Base-by-base conservation (phyloP, 2,113 vertebrate genomes). In the Chaetops frenatus region DNA sequence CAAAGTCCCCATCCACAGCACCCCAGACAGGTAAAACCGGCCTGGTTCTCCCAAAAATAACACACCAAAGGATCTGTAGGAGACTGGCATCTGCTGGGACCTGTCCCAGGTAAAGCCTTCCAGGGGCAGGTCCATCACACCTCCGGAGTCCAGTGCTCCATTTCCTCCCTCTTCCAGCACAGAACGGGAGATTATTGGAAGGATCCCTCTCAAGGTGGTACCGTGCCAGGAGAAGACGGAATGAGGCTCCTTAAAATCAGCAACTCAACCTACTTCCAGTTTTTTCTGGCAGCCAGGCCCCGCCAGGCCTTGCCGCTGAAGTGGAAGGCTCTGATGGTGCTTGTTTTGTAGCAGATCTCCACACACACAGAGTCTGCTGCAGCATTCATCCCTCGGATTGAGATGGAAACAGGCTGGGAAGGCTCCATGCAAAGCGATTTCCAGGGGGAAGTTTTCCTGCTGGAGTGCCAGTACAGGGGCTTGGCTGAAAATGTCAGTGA, bases 261-360 rank as follows among this genome's bases (percentile, higher is more conserved):
- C 65, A 48, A 40, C 28, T 35, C 76, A 45, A 33, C 12, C 57
- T 28, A 42, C 14, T 57, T 61, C 22, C 47, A 38, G 31, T 21
- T 38, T 79, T 28, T 82, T 79, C 61, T 13, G 31, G 80, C 70
- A 81, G 65, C 40, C 1, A 0, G 10, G 31, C 24, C 24, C n/a
- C 0, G 7, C 2, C 3, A 38, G 62, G 38, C 36, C 70, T 23
- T 45, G 50, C 48, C 4, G 0, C 29, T 2, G 12, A 38, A 85
- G 69, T 6, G 69, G 35, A 67, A 60, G 36, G 69, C 54, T 45
- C 5, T 0, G 1, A 2, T 11, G 54, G 15, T 2, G 0, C 57
- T 48, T 67, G 82, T 53, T 90, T 48, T 48, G 38, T 24, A 12
- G 19, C 13, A 25, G 53, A 72, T 5, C 58, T 10, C 15, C 38